Percentiles rank a stretch among this genome's conserved stretches.
Evolutionary conservation across 1,140 invertebrate species (phyloP).

Genomic region (Drosophila melanica): DNA sequence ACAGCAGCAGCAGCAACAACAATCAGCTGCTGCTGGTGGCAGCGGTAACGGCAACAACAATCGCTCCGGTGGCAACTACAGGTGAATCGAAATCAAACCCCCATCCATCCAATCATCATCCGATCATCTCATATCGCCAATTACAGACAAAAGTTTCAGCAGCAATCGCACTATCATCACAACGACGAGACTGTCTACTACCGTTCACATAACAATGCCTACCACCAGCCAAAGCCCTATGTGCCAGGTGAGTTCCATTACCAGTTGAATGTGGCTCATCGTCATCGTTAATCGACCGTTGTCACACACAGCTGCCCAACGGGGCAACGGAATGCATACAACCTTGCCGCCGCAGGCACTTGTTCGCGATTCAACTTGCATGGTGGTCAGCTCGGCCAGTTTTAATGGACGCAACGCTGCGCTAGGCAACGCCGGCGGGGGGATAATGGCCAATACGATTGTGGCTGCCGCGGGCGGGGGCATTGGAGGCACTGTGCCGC

Average conservation of each 20-base stretch:
- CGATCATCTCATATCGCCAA: not conserved
- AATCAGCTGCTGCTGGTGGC: constrained; percentile 48
- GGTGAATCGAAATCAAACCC: constrained; percentile 25
- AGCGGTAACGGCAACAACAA: constrained; percentile 67
- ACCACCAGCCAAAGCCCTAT: constrained; percentile 83
- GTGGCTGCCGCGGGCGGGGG: constrained; percentile 67
- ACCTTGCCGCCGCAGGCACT: constrained; percentile 75
- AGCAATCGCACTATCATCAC: constrained; percentile 82
- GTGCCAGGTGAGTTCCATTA: constrained; percentile 71
- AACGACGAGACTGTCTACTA: constrained; percentile 83
- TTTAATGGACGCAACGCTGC: constrained; percentile 76
- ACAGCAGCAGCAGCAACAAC: constrained; percentile 39
- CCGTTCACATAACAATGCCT: constrained; percentile 79
- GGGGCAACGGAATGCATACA: constrained; percentile 78
- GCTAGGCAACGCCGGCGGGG: constrained; percentile 67
- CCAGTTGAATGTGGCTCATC: not conserved
- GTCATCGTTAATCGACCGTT: not conserved
- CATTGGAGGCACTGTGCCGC: constrained; percentile 61
- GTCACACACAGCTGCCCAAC: constrained; percentile 62
- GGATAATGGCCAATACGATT: constrained; percentile 71
- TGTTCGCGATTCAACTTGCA: constrained; percentile 75
- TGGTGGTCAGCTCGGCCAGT: constrained; percentile 77
- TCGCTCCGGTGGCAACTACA: constrained; percentile 71
- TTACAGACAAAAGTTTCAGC: constrained; percentile 78
- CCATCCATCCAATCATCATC: not conserved